Conservation (phyloP, 2,113 vertebrate species). For the Theristicus caerulescens region DNA sequence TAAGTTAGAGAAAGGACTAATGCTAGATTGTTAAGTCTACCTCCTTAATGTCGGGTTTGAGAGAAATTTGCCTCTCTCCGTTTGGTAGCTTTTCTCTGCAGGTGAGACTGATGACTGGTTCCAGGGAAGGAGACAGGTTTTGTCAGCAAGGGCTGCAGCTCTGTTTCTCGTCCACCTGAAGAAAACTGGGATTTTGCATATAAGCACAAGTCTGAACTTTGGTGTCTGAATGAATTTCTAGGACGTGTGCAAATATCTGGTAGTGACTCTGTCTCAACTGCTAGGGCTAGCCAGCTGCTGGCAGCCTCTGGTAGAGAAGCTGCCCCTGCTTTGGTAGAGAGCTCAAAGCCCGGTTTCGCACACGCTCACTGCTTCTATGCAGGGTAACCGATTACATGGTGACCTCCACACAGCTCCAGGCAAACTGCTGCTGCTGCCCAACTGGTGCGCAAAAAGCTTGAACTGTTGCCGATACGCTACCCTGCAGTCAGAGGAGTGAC, state of each 20-base stretch:
- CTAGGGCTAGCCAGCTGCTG: not conserved
- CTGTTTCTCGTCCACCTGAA: not conserved
- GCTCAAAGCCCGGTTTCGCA: not conserved
- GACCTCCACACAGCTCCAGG: not conserved
- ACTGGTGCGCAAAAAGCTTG: not conserved
- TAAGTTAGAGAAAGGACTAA: not conserved
- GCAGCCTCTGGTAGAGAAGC: not conserved
- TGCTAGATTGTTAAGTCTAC: not conserved
- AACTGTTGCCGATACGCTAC: rapidly evolving
- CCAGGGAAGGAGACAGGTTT: not conserved
- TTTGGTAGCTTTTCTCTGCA: not conserved
- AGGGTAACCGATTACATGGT: rapidly evolving
- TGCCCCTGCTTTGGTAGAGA: not conserved
- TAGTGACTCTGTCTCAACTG: not conserved
- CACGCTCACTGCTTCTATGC: not conserved
- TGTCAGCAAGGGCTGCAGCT: not conserved
- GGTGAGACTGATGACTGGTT: not conserved
- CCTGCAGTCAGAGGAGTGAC: not conserved
- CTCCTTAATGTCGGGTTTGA: not conserved
- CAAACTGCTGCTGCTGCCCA: not conserved
- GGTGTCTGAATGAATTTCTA: not conserved
- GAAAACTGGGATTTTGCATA: not conserved
- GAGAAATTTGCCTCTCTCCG: not conserved
- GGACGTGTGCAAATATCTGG: not conserved
- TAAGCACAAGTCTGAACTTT: not conserved